Conservation (phyloP, 2,113 vertebrate genomes). For the Vimba vimba region DNA sequence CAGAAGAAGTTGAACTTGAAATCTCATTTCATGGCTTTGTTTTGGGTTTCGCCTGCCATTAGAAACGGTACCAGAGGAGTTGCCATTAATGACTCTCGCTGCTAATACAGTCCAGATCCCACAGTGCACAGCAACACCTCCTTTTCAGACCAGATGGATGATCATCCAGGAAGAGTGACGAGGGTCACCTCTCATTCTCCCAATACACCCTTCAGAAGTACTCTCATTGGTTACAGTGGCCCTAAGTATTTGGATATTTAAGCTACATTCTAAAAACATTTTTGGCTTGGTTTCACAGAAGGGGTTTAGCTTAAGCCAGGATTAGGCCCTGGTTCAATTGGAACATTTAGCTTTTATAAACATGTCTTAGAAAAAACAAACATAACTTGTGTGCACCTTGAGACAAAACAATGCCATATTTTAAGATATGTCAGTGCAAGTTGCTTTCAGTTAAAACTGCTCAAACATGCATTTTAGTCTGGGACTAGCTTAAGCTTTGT, state of each 20-base stretch:
- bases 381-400: too few species aligned
- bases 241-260: background rate
- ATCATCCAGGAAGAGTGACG: background rate
- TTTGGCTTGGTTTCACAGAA: background rate
- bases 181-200: background rate
- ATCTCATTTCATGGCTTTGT: background rate
- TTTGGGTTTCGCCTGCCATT: background rate
- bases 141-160: slow-evolving; percentile 26
- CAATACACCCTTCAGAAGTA: background rate
- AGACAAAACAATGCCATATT: too few species aligned
- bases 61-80: background rate
- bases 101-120: background rate
- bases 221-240: background rate
- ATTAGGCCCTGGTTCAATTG: too few species aligned
- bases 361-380: too few species aligned
- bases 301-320: too few species aligned
- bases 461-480: too few species aligned
- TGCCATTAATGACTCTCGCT: background rate
- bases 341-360: too few species aligned
- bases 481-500: too few species aligned
- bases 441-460: too few species aligned
- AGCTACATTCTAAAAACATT: background rate
- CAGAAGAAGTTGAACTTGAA: slow-evolving; percentile 10
- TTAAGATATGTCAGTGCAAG: too few species aligned
- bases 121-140: slow-evolving; percentile 5